These are phyloP conservation scores for Brenthis hecate DNA, from an alignment of 2,888 invertebrate species.

Conservation along the genomic window DNA sequence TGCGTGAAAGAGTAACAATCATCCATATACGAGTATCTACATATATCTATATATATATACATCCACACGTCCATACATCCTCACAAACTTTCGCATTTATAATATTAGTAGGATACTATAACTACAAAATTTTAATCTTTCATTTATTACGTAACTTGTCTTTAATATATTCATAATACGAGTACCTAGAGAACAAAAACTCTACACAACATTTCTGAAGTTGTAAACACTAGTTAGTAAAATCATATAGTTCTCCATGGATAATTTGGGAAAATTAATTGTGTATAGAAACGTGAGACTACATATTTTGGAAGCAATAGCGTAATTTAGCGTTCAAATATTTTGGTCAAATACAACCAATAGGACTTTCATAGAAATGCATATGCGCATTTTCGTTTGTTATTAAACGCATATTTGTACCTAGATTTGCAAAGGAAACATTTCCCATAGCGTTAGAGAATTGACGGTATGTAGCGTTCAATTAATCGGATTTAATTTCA, in stretches of 20 bases:
- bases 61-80: no score
- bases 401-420: conserved; percentile 16
- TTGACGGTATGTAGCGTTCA: background rate
- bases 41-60: no score
- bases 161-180: no score
- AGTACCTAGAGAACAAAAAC: no score
- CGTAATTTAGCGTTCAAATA: conserved; percentile 19
- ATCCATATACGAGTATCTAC: no score
- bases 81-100: no score
- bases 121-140: no score
- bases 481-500: conserved; percentile 1
- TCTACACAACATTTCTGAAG: no score
- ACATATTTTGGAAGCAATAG: background rate
- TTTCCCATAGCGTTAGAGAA: background rate
- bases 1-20: no score
- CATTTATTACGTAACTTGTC: no score
- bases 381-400: conserved; percentile 8
- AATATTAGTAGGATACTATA: no score
- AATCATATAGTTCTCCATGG: background rate
- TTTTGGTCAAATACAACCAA: conserved; percentile 4
- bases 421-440: conserved; percentile 2
- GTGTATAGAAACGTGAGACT: conserved; percentile 7
- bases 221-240: no score
- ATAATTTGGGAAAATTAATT: conserved; percentile 4
- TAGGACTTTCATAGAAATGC: background rate